A percentile compares a stretch with the other conserved stretches of the same genome.
Conservation (phyloP, 2,888 invertebrate genomes). For the Lapara coniferarum region DNA sequence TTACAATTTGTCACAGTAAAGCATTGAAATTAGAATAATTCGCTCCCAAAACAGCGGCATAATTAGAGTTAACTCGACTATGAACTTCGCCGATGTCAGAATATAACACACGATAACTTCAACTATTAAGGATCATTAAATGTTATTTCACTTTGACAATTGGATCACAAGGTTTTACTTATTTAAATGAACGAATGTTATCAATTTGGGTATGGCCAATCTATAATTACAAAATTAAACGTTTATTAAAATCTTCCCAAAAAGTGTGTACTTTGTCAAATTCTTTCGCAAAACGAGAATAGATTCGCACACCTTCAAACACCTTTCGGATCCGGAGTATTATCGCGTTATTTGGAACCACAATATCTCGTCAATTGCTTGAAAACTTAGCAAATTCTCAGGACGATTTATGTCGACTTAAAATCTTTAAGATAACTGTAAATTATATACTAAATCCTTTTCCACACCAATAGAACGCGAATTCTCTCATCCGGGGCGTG, state of each 20-base stretch:
- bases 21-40: slow-evolving; percentile 14
- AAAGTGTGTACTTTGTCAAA: not conserved
- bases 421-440: slow-evolving; percentile 16
- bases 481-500: slow-evolving; percentile 36
- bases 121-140: not conserved
- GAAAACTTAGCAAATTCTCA: slow-evolving; percentile 4
- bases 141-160: not conserved
- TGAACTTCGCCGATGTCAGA: not conserved
- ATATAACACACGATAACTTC: slow-evolving; percentile 3
- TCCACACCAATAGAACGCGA: slow-evolving; percentile 22
- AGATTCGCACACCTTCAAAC: not conserved
- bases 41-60: slow-evolving; percentile 2
- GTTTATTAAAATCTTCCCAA: too few species aligned
- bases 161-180: too few species aligned
- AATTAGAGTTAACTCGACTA: slow-evolving; percentile 2
- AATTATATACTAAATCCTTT: slow-evolving; percentile 27
- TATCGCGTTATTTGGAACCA: slow-evolving; percentile 3
- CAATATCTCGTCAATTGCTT: slow-evolving; percentile 7
- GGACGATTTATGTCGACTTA: slow-evolving; percentile 2
- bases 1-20: not conserved
- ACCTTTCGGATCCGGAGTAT: not conserved
- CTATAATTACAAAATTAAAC: too few species aligned
- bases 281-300: not conserved
- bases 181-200: too few species aligned
- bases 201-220: too few species aligned